Conservation (phyloP, 2,797 vertebrate genomes). For the Micrastur ruficollis region DNA sequence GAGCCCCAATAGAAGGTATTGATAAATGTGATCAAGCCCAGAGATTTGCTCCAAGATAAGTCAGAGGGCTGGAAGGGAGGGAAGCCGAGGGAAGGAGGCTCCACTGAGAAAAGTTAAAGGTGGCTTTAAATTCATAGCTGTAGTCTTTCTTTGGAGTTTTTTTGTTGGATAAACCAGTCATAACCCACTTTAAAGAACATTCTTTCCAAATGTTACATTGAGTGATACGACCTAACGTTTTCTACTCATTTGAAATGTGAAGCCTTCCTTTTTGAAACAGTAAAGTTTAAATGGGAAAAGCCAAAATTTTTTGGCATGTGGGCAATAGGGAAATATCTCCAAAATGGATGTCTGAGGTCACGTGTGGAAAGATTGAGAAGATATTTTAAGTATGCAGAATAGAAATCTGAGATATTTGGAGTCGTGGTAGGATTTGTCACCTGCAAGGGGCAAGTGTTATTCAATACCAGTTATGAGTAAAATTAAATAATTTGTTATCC, state of each 20-base stretch:
- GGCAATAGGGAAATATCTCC: not conserved
- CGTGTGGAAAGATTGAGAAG: not conserved
- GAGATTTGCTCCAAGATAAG: not conserved
- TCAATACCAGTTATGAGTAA: not conserved
- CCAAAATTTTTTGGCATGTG: not conserved
- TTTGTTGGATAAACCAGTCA: not conserved
- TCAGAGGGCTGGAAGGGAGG: not conserved
- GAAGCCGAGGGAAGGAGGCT: not conserved
- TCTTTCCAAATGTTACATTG: not conserved
- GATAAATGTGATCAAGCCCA: not conserved
- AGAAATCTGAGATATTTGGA: not conserved
- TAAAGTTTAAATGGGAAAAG: not conserved
- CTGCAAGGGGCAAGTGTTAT: not conserved
- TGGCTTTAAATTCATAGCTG: not conserved
- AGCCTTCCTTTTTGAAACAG: not conserved
- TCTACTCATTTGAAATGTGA: not conserved
- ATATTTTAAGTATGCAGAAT: not conserved
- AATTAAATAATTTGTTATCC: not conserved
- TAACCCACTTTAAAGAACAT: not conserved
- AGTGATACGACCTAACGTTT: not conserved
- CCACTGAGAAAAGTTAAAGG: not conserved
- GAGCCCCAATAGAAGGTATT: not conserved
- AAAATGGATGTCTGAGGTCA: not conserved
- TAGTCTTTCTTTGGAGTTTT: slow-evolving; percentile 7
- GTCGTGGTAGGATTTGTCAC: not conserved